Evolutionary conservation across 2,797 vertebrate genomes (phyloP).

Genomic region (Poliocrania exsul): DNA sequence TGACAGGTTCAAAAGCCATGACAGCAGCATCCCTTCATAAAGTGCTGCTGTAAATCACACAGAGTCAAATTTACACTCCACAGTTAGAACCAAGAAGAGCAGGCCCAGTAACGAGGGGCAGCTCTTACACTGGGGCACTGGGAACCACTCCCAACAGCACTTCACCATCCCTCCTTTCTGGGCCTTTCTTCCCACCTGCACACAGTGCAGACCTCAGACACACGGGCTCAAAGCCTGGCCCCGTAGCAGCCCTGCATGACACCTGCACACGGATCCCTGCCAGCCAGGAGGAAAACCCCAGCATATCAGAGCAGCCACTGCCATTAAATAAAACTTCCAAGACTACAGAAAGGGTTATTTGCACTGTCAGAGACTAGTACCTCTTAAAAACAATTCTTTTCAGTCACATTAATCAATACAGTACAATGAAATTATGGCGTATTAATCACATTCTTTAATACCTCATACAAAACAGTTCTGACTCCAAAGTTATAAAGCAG

Average conservation of each 20-base stretch:
- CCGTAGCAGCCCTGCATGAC: not conserved
- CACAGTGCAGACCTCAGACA: fast-evolving
- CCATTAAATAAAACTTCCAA: not conserved
- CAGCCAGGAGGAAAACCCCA: not conserved
- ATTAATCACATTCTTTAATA: not conserved
- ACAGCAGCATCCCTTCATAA: not conserved
- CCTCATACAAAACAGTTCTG: not conserved
- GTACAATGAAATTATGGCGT: not conserved
- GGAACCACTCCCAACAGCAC: not conserved
- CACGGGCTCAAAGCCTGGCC: fast-evolving
- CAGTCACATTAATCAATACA: not conserved
- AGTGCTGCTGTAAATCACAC: not conserved
- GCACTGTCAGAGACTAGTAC: not conserved
- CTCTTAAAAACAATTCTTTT: not conserved
- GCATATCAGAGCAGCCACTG: not conserved
- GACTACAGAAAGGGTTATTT: not conserved
- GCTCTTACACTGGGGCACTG: not conserved
- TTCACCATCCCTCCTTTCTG: not conserved
- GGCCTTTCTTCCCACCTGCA: not conserved
- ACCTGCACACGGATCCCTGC: not conserved
- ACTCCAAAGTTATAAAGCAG: not conserved
- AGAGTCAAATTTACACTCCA: not conserved
- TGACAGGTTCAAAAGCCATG: not conserved
- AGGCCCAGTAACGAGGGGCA: not conserved
- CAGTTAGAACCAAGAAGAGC: not conserved